Conservation (phyloP, 2,888 invertebrate genomes). For the Cantharis lateralis region DNA sequence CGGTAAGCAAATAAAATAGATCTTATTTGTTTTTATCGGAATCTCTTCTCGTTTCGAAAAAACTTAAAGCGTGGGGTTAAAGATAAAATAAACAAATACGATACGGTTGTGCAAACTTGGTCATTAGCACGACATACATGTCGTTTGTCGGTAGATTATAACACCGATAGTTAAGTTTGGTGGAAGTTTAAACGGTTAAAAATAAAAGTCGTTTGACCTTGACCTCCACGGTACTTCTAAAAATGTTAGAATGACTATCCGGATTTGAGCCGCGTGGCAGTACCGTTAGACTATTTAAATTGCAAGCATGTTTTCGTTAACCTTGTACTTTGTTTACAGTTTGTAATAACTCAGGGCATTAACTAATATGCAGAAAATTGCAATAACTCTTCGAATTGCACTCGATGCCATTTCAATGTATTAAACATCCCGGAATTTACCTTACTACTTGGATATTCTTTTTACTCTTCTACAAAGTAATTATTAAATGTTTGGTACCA, state of each 20-base stretch:
- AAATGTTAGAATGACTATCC: constrained; percentile 45
- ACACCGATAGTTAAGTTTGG: constrained; percentile 39
- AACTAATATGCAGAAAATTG: constrained; percentile 15
- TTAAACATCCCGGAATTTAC: not conserved
- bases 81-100: constrained; percentile 36
- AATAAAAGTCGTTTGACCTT: constrained; percentile 47
- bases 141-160: constrained; percentile 35
- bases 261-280: constrained; percentile 40
- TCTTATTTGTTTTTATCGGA: no score
- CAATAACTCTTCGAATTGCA: constrained; percentile 7
- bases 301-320: constrained; percentile 44
- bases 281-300: constrained; percentile 46
- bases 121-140: constrained; percentile 42
- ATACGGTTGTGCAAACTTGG: constrained; percentile 39
- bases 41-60: no score
- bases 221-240: constrained; percentile 30
- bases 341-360: constrained; percentile 23
- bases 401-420: not conserved
- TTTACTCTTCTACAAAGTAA: not conserved
- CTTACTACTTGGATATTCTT: not conserved
- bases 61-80: not conserved
- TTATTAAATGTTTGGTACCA: not conserved
- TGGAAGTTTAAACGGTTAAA: constrained; percentile 43
- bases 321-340: constrained; percentile 42
- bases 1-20: no score